A percentile compares a stretch with the other conserved stretches of the same genome.
Evolutionary conservation across 2,797 vertebrate species (phyloP).

Genomic region (Adrianichthys oophorus): DNA sequence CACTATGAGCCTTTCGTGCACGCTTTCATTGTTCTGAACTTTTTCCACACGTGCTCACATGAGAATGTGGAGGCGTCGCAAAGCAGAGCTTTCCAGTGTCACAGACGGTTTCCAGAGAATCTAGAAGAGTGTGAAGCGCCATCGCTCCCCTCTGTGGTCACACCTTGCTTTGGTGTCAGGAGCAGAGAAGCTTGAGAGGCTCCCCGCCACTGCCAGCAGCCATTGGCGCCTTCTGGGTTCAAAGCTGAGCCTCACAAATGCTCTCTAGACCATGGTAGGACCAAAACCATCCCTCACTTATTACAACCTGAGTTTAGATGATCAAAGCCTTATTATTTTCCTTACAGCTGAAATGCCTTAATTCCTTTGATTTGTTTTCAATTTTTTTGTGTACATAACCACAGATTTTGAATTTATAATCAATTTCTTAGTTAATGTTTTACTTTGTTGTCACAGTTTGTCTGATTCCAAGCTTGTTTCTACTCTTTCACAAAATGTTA

Average conservation of each 20-base stretch:
- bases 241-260: conserved; percentile 46
- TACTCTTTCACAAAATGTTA: no score
- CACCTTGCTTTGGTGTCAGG: conserved; percentile 46
- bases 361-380: conserved; percentile 8
- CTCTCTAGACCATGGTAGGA: conserved; percentile 9
- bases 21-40: conserved; percentile 19
- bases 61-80: conserved; percentile 53
- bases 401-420: neutral
- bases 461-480: no score
- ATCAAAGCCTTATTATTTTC: neutral
- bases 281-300: conserved; percentile 20
- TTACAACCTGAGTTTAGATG: neutral
- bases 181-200: conserved; percentile 57
- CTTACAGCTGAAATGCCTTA: conserved; percentile 1
- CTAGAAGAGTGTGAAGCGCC: conserved; percentile 19
- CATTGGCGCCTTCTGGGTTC: conserved; percentile 37
- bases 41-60: conserved; percentile 30
- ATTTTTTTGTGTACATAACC: neutral
- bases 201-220: conserved; percentile 17
- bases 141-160: conserved; percentile 53
- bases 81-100: conserved; percentile 58
- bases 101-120: conserved; percentile 64
- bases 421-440: neutral
- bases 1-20: conserved; percentile 27
- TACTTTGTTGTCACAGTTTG: no score